These are phyloP conservation scores for Cyanoramphus novaezelandiae DNA, from an alignment of 2,113 vertebrate genomes.

Conservation along the genomic window DNA sequence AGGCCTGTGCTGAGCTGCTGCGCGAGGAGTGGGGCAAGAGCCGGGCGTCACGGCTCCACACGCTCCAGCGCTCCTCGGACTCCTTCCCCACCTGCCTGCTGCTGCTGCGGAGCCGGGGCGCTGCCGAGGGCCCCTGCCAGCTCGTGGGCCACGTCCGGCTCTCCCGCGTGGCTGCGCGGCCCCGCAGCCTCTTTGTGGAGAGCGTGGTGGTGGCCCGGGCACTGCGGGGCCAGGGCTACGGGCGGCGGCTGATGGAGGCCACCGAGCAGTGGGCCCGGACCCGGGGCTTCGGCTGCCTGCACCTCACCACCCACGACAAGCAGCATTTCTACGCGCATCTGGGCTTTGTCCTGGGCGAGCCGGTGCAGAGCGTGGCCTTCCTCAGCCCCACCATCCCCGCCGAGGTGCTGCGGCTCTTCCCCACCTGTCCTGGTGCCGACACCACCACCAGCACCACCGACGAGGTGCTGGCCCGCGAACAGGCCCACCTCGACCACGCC, in stretches of 20 bases:
- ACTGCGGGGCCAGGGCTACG: slow-evolving; percentile 86
- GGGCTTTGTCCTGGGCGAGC: slow-evolving; percentile 82
- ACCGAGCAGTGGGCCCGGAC: slow-evolving; percentile 81
- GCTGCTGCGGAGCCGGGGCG: slow-evolving; percentile 72
- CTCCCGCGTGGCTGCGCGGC: slow-evolving; percentile 79
- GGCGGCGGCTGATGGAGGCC: slow-evolving; percentile 88
- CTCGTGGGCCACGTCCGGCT: slow-evolving; percentile 89
- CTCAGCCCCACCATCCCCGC: slow-evolving; percentile 77
- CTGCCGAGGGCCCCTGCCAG: background rate
- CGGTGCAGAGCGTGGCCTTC: slow-evolving; percentile 86
- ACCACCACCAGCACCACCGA: background rate
- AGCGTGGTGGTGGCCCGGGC: slow-evolving; percentile 86
- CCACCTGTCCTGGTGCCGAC: background rate
- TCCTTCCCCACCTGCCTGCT: slow-evolving; percentile 87
- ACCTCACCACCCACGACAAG: slow-evolving; percentile 92
- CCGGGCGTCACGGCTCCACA: slow-evolving; percentile 84
- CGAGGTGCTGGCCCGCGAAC: too few species aligned
- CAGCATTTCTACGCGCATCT: slow-evolving; percentile 91
- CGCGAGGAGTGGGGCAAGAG: slow-evolving; percentile 91
- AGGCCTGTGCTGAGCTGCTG: slow-evolving; percentile 87
- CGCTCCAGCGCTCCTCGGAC: slow-evolving; percentile 84
- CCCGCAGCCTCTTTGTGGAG: slow-evolving; percentile 86
- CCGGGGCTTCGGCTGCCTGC: slow-evolving; percentile 80
- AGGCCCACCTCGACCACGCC: too few species aligned
- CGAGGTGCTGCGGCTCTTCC: slow-evolving; percentile 78